phyloP scores from a whole-genome alignment of 2,113 vertebrate species.

The Lepus timidus region DNA sequence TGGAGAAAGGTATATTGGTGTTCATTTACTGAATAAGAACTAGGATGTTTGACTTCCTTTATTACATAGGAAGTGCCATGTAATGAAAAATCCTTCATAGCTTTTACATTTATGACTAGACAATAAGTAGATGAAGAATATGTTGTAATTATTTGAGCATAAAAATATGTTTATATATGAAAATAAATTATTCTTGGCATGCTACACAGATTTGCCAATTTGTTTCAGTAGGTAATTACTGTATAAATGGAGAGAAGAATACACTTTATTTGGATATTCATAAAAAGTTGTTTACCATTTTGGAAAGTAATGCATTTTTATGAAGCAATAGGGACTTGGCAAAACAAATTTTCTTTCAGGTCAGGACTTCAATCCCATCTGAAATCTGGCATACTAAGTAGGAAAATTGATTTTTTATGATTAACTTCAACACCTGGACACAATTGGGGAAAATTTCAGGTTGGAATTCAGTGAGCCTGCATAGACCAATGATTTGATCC shows the following conservation, averaged over 20 bases:
- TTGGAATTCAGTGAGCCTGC: not conserved
- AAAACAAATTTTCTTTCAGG: not conserved
- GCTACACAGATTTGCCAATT: not conserved
- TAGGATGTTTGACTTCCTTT: not conserved
- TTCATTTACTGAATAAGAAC: not conserved
- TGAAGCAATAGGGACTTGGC: not conserved
- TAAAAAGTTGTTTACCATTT: not conserved
- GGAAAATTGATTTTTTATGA: conserved; percentile 1
- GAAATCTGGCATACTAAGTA: not conserved
- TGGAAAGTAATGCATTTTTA: not conserved
- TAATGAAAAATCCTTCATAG: not conserved
- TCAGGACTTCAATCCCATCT: not conserved
- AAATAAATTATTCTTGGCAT: not conserved
- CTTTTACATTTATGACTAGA: not conserved
- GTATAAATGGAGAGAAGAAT: not conserved
- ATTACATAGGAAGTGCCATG: not conserved
- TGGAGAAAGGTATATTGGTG: not conserved
- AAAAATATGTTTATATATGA: not conserved
- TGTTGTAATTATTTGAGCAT: not conserved
- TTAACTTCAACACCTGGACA: not conserved
- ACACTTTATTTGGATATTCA: not conserved
- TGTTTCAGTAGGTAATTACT: not conserved
- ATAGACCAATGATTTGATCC: not conserved
- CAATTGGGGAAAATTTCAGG: not conserved
- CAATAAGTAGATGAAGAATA: not conserved